Percentiles rank a stretch among this genome's conserved stretches.
These are phyloP conservation scores for Channallabes apus DNA, from an alignment of 2,797 vertebrate species.

Conservation along the genomic window DNA sequence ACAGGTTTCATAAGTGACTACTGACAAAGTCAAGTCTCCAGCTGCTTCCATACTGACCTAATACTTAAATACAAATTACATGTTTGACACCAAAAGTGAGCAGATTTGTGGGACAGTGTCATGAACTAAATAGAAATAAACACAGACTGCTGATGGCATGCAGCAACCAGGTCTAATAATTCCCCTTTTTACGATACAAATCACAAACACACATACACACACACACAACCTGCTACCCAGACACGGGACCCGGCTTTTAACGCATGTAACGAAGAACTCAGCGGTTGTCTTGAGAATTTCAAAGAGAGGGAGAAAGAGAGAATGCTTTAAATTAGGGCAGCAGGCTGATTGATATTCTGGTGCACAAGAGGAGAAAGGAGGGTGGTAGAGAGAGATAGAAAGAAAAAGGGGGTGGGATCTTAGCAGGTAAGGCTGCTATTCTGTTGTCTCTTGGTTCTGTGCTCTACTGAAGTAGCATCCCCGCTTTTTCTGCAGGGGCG, in stretches of 20 bases:
- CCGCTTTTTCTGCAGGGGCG: slow-evolving; percentile 32
- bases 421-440: slow-evolving; percentile 51
- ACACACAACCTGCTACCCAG: neutral
- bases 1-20: neutral
- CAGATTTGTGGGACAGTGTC: slow-evolving; percentile 34
- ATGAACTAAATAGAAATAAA: slow-evolving; percentile 26
- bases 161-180: slow-evolving; percentile 1
- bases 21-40: slow-evolving; percentile 17
- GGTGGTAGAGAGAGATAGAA: slow-evolving; percentile 29
- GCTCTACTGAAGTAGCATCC: slow-evolving; percentile 46
- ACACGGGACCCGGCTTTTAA: slow-evolving; percentile 25
- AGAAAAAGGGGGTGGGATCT: slow-evolving; percentile 16
- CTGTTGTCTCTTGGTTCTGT: slow-evolving; percentile 43
- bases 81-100: slow-evolving; percentile 30
- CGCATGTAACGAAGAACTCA: slow-evolving; percentile 33
- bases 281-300: slow-evolving; percentile 39
- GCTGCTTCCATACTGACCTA: slow-evolving; percentile 21
- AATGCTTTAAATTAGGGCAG: slow-evolving; percentile 68
- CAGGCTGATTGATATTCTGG: slow-evolving; percentile 75
- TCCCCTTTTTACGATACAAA: neutral
- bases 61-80: slow-evolving; percentile 37
- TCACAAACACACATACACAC: neutral
- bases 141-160: slow-evolving; percentile 20
- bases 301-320: neutral
- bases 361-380: slow-evolving; percentile 38